Evolutionary conservation across 1,140 invertebrate species (phyloP).

Genomic region (Drosophila pandora): DNA sequence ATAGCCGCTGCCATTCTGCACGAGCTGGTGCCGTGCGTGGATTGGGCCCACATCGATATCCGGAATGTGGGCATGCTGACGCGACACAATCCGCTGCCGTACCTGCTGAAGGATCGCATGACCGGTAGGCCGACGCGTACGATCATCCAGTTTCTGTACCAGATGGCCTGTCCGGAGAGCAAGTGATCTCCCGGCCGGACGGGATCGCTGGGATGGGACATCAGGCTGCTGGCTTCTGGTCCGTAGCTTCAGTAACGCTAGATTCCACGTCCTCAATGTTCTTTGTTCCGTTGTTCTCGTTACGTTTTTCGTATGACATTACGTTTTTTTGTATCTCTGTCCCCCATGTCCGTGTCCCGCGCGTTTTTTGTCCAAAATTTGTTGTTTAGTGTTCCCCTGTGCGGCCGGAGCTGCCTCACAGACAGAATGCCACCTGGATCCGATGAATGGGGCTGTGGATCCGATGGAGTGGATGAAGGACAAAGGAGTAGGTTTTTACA

Average conservation of each 20-base stretch:
- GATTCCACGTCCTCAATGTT: conserved; percentile 1
- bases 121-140: conserved; percentile 87
- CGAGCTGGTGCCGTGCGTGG: conserved; percentile 87
- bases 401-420: background rate
- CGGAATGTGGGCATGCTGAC: conserved; percentile 87
- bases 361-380: conserved; percentile 17
- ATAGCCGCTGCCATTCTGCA: conserved; percentile 88
- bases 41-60: conserved; percentile 90
- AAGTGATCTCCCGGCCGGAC: conserved; percentile 32
- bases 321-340: background rate
- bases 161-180: conserved; percentile 84
- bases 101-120: conserved; percentile 86
- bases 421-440: background rate
- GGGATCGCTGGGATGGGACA: background rate
- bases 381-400: conserved; percentile 11
- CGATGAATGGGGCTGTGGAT: background rate
- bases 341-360: background rate
- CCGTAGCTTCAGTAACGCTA: conserved; percentile 1
- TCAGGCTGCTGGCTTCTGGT: background rate
- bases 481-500: background rate
- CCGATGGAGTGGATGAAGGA: background rate
- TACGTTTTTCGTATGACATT: background rate
- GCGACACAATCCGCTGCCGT: conserved; percentile 86
- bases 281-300: background rate
- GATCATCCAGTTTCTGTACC: conserved; percentile 86